phyloP scores from a whole-genome alignment of 2,888 invertebrate genomes.

The Seira ritae region DNA sequence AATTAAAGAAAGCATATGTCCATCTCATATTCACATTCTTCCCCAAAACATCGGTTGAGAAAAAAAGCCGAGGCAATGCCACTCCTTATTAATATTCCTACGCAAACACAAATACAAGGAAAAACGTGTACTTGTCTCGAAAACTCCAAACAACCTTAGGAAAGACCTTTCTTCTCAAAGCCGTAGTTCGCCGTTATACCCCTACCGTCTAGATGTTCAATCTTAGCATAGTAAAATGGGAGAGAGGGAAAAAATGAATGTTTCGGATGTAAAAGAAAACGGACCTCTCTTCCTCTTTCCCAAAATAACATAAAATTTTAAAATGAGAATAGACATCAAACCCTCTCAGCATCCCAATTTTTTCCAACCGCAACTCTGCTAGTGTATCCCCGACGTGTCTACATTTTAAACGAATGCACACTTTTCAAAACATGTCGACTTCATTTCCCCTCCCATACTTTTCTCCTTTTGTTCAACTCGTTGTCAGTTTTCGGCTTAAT shows the following conservation, averaged over 20 bases:
- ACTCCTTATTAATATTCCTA: slow-evolving; percentile 57
- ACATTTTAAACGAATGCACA: slow-evolving; percentile 33
- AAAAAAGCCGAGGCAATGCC: slow-evolving; percentile 39
- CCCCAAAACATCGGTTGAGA: not conserved
- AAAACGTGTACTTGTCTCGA: slow-evolving; percentile 12
- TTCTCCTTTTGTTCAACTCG: slow-evolving; percentile 21
- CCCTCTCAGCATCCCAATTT: slow-evolving; percentile 58
- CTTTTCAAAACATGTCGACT: slow-evolving; percentile 24
- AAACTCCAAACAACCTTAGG: not conserved
- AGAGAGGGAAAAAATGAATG: not conserved
- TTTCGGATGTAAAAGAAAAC: not conserved
- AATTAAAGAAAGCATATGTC: slow-evolving; percentile 52
- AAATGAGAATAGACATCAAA: slow-evolving; percentile 38
- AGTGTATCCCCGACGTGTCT: not conserved
- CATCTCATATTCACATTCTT: slow-evolving; percentile 56
- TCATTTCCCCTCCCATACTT: slow-evolving; percentile 18
- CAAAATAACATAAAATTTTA: slow-evolving; percentile 55
- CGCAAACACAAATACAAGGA: slow-evolving; percentile 41
- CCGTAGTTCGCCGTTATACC: not conserved
- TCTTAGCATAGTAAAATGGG: not conserved
- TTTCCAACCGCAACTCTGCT: not conserved
- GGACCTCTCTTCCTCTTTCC: not conserved
- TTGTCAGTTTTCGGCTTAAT: slow-evolving; percentile 22
- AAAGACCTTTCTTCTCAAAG: not conserved
- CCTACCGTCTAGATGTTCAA: no score